Evolutionary conservation across 2,888 invertebrate species (phyloP).

Genomic region (Miltochrista miniata): DNA sequence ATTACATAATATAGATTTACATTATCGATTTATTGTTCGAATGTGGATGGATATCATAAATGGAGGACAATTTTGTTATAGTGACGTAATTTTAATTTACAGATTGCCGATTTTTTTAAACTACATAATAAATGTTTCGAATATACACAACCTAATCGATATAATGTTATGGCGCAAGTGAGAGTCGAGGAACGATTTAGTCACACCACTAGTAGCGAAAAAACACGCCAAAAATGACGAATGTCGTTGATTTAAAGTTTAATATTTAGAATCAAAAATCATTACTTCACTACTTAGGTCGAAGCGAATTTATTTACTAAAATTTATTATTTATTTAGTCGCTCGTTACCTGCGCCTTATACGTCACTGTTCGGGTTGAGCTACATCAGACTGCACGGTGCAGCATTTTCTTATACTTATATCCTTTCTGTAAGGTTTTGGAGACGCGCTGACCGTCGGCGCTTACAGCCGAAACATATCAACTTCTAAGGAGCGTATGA

Average conservation of each 20-base stretch:
- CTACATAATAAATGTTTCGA: constrained; percentile 50
- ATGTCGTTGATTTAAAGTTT: constrained; percentile 23
- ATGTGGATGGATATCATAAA: constrained; percentile 78
- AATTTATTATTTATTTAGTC: constrained; percentile 16
- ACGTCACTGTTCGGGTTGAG: constrained; percentile 46
- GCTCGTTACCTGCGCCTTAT: constrained; percentile 50
- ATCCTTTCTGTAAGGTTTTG: too few species aligned
- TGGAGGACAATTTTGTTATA: constrained; percentile 66
- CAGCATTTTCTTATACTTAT: too few species aligned
- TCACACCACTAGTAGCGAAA: constrained; percentile 27
- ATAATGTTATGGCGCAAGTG: constrained; percentile 53
- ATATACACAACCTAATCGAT: constrained; percentile 71
- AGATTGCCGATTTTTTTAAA: constrained; percentile 58
- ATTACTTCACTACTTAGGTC: constrained; percentile 25
- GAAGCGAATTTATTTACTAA: constrained; percentile 29
- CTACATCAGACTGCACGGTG: too few species aligned
- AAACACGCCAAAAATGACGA: constrained; percentile 33
- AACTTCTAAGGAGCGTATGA: too few species aligned
- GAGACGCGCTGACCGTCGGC: too few species aligned
- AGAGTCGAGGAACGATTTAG: constrained; percentile 40
- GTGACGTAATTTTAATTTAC: constrained; percentile 54
- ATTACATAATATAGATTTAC: constrained; percentile 52
- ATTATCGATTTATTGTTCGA: constrained; percentile 73
- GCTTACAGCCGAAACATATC: too few species aligned
- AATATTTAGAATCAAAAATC: constrained; percentile 27